Base-by-base conservation (phyloP, 2,888 invertebrate genomes). In the Rhopalosiphum nymphaeae region DNA sequence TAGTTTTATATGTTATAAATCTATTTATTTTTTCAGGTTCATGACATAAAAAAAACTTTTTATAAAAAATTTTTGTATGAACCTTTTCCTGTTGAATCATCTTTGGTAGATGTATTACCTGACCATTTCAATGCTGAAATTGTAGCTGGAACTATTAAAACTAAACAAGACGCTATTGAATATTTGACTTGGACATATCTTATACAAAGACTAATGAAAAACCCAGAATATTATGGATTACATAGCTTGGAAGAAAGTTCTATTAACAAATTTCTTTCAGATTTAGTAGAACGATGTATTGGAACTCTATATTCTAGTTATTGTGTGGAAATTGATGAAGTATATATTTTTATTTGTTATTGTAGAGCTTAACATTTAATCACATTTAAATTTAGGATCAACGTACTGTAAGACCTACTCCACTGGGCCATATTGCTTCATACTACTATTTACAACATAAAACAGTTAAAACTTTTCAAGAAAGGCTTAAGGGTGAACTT, bases 151-250 rank as follows among this genome's bases (percentile, higher is more conserved):
- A 99, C 99, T 0, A 98, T 99, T n/a, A 97, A 97, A 95, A 97
- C 98, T 0, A 99, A 98, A 95, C 98, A 98, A 96, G 98, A 99
- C 95, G 98, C 99, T 91, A 96, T 99, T 94, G 99, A 99, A 96
- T 99, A 99, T 96, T 96, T 99, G 95, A 99, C 99, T 0, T 99
- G 99, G 98, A 99, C 99, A 0, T 99, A 99, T 95, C 99, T 99
- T 96, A 99, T 99, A 96, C 96, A 99, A 92, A 97, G 97, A 93
- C 96, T 97, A 4, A 95, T 97, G 85, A 96, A 96, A 95, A 95
- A 95, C 94, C 95, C 95, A 56, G 94, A 97, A 0, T 99, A 98
- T 96, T 99, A 99, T 96, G 97, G 98, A 94, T 96, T 99, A 94
- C 97, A 98, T 88, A 97, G 97, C 57, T 95, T 97, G 29, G 97